Evolutionary conservation across 2,888 invertebrate species (phyloP).

Genomic region (Icerya purchasi): DNA sequence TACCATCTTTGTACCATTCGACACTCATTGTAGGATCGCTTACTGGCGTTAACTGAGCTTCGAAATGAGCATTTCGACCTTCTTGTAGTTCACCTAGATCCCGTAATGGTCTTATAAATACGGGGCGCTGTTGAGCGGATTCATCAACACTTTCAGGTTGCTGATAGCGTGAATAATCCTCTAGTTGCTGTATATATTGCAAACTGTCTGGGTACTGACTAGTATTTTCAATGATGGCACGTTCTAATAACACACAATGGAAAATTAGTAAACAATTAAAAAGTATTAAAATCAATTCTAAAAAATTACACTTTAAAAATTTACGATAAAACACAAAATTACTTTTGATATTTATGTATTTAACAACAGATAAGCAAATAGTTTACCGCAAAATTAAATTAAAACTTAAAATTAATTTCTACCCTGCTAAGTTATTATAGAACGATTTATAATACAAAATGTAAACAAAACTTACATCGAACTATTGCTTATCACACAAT

Average conservation of each 20-base stretch:
- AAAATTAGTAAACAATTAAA: constrained; percentile 1
- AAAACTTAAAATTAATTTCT: too few relatives aligned
- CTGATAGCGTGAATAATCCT: constrained; percentile 73
- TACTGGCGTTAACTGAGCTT: constrained; percentile 76
- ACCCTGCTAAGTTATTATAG: too few relatives aligned
- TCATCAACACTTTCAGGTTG: constrained; percentile 68
- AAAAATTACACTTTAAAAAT: background rate
- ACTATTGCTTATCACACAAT: too few relatives aligned
- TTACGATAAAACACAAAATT: too few relatives aligned
- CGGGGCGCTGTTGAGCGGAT: constrained; percentile 53
- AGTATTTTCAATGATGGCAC: constrained; percentile 62
- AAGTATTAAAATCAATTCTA: constrained; percentile 2
- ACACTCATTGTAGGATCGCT: constrained; percentile 85
- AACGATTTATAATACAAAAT: too few relatives aligned
- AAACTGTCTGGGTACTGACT: constrained; percentile 81
- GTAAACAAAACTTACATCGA: too few relatives aligned
- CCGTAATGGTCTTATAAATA: constrained; percentile 68
- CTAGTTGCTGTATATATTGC: constrained; percentile 72
- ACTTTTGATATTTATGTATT: too few relatives aligned
- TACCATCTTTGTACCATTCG: constrained; percentile 88
- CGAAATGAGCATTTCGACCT: constrained; percentile 79
- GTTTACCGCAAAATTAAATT: too few relatives aligned
- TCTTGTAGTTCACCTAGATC: constrained; percentile 72
- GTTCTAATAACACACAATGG: constrained; percentile 27
- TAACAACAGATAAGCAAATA: too few relatives aligned